Evolutionary conservation across 2,797 vertebrate genomes (phyloP).

Genomic region (Melanotaenia parkinsoni): DNA sequence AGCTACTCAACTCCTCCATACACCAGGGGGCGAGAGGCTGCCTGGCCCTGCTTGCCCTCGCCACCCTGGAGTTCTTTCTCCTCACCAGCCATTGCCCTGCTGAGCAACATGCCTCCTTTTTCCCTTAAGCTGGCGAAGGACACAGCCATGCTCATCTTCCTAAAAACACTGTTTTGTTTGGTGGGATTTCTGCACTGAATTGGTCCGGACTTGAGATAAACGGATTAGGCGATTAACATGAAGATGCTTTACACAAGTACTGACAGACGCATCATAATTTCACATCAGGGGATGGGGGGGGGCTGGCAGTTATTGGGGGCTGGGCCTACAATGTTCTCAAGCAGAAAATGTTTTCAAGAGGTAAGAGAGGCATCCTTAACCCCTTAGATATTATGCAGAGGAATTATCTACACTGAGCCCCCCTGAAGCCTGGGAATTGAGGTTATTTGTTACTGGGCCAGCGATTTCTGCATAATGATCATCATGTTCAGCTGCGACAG

Average conservation of each 20-base stretch:
- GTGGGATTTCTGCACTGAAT: constrained; percentile 75
- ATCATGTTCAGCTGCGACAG: constrained; percentile 48
- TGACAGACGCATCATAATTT: constrained; percentile 79
- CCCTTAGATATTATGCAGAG: constrained; percentile 50
- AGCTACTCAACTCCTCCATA: constrained; percentile 60
- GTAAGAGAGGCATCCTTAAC: constrained; percentile 70
- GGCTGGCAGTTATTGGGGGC: constrained; percentile 11
- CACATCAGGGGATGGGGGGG: constrained; percentile 59
- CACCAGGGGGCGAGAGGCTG: constrained; percentile 69
- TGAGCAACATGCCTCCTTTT: constrained; percentile 76
- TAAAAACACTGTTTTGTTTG: constrained; percentile 79
- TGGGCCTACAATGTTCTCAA: constrained; percentile 54
- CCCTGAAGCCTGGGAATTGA: constrained; percentile 52
- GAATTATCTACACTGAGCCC: constrained; percentile 58
- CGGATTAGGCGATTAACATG: constrained; percentile 83
- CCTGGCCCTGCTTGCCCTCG: constrained; percentile 53
- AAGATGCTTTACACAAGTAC: constrained; percentile 71
- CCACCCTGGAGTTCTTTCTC: constrained; percentile 68
- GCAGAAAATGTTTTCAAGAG: constrained; percentile 77
- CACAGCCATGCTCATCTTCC: constrained; percentile 71
- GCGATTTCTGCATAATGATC: constrained; percentile 58
- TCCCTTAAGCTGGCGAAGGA: constrained; percentile 70
- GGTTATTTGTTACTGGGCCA: constrained; percentile 64
- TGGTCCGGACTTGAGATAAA: constrained; percentile 78
- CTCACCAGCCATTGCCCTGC: constrained; percentile 55